A percentile compares a stretch with the other conserved stretches of the same genome.
Conservation (phyloP, 2,113 vertebrate species). For the Genyomyrus donnyi region DNA sequence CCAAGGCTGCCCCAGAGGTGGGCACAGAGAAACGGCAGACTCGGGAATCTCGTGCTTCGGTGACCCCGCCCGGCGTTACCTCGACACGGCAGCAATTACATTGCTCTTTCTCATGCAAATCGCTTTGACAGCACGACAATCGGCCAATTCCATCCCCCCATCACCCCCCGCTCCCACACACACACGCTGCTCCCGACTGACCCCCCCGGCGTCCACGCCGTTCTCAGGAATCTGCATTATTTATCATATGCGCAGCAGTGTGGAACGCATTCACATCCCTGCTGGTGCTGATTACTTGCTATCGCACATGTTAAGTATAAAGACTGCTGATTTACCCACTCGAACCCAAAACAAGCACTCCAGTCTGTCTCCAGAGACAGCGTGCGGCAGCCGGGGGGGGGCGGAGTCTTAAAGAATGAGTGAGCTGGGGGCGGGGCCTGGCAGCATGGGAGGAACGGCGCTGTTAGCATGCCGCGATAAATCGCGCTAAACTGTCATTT, state of each 20-base stretch:
- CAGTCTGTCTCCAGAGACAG: background rate
- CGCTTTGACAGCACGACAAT: constrained; percentile 57
- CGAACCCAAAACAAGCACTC: background rate
- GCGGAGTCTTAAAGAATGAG: background rate
- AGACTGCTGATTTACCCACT: background rate
- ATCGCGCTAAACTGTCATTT: background rate
- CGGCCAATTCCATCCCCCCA: constrained; percentile 33
- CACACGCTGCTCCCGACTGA: background rate
- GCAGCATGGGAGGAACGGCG: background rate
- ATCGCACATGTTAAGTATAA: background rate
- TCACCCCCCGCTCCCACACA: constrained; percentile 13
- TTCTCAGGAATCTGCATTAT: constrained; percentile 11
- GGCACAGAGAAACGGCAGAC: background rate
- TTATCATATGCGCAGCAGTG: constrained; percentile 12
- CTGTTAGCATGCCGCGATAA: background rate
- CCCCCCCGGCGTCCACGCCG: background rate
- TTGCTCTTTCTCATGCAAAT: constrained; percentile 60
- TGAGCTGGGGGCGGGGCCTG: background rate
- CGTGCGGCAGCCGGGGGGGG: background rate
- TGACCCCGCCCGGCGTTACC: constrained; percentile 15
- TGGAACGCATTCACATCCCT: background rate
- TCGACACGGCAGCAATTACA: constrained; percentile 47
- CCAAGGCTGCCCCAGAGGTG: constrained; percentile 32
- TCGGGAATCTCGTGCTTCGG: background rate
- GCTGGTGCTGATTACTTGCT: constrained; percentile 4